phyloP scores from a whole-genome alignment of 2,888 invertebrate genomes.

The Litoditis marina region DNA sequence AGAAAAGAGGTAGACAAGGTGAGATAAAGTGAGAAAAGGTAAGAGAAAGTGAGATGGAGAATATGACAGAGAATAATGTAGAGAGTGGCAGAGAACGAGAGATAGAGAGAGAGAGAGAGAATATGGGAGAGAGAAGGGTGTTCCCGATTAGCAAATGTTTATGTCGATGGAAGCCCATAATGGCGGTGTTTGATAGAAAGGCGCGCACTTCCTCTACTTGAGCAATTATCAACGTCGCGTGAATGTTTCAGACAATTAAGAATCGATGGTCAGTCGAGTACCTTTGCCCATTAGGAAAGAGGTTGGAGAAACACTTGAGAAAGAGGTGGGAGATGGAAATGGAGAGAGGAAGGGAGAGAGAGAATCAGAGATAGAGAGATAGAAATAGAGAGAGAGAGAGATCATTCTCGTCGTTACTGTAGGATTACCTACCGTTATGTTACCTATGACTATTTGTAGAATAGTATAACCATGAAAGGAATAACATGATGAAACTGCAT shows the following conservation, averaged over 20 bases:
- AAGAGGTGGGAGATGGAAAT: conserved; percentile 12
- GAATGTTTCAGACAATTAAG: conserved; percentile 20
- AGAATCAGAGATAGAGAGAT: conserved; percentile 10
- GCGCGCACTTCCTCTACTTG: background rate
- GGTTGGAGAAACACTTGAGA: background rate
- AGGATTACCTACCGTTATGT: no score
- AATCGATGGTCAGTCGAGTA: conserved; percentile 25
- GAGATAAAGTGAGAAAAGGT: background rate
- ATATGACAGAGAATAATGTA: background rate
- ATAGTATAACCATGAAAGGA: no score
- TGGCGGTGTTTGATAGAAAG: background rate
- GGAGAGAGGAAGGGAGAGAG: conserved; percentile 13
- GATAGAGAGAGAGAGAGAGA: conserved; percentile 1
- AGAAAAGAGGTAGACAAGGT: background rate
- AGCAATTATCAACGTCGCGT: background rate
- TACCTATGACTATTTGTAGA: no score
- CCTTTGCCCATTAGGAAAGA: conserved; percentile 2
- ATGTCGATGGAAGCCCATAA: background rate
- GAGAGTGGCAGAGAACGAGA: background rate
- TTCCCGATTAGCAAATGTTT: background rate
- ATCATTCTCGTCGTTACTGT: background rate
- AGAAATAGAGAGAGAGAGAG: conserved; percentile 1
- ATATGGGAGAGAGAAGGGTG: conserved; percentile 1
- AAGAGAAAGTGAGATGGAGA: background rate
- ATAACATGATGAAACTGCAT: no score